These are phyloP conservation scores for Alces alces DNA, from an alignment of 2,113 vertebrate genomes.

Conservation along the genomic window DNA sequence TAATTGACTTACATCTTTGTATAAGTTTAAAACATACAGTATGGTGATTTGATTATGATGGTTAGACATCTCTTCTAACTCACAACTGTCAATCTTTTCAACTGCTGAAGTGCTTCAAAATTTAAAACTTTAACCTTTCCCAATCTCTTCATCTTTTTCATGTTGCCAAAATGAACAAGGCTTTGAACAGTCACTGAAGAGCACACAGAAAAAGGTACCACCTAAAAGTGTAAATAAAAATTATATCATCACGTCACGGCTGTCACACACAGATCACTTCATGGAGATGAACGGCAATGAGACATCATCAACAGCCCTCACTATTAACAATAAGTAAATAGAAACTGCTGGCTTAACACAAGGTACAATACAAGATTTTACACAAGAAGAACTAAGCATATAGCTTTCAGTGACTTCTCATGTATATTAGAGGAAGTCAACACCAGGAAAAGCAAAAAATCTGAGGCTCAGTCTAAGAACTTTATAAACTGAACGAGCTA, in stretches of 20 bases:
- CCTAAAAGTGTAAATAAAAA: constrained; percentile 40
- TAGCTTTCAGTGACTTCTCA: background rate
- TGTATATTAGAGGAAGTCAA: background rate
- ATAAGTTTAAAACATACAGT: background rate
- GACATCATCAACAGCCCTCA: background rate
- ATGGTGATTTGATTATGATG: background rate
- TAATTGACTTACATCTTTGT: background rate
- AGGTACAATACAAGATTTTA: background rate
- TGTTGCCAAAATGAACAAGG: background rate
- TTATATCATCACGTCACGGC: background rate
- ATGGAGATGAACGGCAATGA: background rate
- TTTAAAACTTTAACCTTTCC: constrained; percentile 34
- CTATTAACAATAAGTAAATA: background rate
- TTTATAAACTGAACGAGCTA: constrained; percentile 49
- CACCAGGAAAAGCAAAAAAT: background rate
- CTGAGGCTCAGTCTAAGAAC: background rate
- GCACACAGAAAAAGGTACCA: constrained; percentile 2
- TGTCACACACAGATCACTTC: background rate
- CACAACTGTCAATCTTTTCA: background rate
- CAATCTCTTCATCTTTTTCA: constrained; percentile 17
- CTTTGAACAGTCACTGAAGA: background rate
- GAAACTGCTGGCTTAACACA: background rate
- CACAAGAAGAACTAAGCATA: background rate
- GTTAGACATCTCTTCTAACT: background rate
- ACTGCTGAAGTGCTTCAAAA: background rate